These are phyloP conservation scores for Hydrozoanthus gracilis DNA, from an alignment of 92 coral and sea anemone species.

Conservation along the genomic window DNA sequence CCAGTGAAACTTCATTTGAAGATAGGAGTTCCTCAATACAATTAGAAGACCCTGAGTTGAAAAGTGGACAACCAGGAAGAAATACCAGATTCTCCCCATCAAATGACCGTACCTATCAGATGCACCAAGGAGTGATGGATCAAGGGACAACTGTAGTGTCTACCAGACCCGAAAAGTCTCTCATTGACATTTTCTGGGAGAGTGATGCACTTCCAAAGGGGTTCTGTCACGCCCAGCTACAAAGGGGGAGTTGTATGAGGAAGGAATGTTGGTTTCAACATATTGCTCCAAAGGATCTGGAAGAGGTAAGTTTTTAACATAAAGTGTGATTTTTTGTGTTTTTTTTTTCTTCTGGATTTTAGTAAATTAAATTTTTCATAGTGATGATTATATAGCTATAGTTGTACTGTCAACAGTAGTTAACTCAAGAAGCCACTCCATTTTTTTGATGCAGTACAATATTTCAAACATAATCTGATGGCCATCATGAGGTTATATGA, in stretches of 20 bases:
- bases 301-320: slow-evolving; percentile 13
- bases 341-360: not conserved
- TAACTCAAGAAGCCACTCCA: no score
- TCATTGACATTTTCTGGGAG: slow-evolving; percentile 29
- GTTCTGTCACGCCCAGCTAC: slow-evolving; percentile 1
- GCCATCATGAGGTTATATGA: no score
- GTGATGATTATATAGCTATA: no score
- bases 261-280: not conserved
- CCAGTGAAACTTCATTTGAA: not conserved
- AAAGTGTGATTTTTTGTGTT: not conserved
- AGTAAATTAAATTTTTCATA: not conserved
- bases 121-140: no score
- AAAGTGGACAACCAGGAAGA: slow-evolving; percentile 4
- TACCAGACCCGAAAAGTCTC: not conserved
- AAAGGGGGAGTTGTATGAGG: slow-evolving; percentile 3
- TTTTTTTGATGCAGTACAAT: no score
- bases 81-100: not conserved
- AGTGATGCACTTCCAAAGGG: slow-evolving; percentile 23
- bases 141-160: not conserved
- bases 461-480: no score
- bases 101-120: no score
- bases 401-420: no score
- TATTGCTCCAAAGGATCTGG: slow-evolving; percentile 13
- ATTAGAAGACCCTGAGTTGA: no score
- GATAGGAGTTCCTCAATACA: no score